A percentile compares a stretch with the other conserved stretches of the same genome.
These are phyloP conservation scores for Chloromyia formosa DNA, from an alignment of 2,888 invertebrate genomes.

Conservation along the genomic window DNA sequence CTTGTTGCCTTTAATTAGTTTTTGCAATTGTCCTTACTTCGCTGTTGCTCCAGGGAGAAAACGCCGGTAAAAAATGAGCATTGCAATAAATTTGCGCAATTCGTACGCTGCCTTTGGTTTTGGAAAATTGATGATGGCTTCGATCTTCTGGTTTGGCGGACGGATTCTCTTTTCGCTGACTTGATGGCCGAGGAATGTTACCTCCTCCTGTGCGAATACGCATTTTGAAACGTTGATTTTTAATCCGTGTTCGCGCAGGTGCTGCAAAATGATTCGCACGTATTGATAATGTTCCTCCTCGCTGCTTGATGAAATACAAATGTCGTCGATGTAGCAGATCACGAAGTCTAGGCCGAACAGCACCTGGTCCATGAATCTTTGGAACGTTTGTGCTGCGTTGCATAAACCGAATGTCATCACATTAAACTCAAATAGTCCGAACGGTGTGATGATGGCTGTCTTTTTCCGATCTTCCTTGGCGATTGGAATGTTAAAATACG, in stretches of 20 bases:
- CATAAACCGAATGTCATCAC: conserved; percentile 57
- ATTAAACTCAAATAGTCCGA: conserved; percentile 57
- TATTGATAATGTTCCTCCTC: conserved; percentile 51
- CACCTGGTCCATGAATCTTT: conserved; percentile 55
- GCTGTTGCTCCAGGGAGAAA: too few relatives aligned
- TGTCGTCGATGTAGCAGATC: conserved; percentile 54
- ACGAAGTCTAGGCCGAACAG: conserved; percentile 51
- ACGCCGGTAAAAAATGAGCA: too few relatives aligned
- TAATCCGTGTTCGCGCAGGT: conserved; percentile 48
- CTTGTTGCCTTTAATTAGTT: too few relatives aligned
- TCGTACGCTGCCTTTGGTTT: too few relatives aligned
- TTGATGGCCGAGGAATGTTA: too few relatives aligned
- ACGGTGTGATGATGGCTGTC: conserved; percentile 56
- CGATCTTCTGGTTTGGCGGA: too few relatives aligned
- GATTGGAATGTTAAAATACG: conserved; percentile 57
- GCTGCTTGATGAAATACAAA: conserved; percentile 52
- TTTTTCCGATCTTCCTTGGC: conserved; percentile 53
- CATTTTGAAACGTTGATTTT: too few relatives aligned
- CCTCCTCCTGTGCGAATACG: too few relatives aligned
- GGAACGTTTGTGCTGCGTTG: conserved; percentile 58
- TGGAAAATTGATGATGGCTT: too few relatives aligned
- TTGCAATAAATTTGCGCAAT: too few relatives aligned
- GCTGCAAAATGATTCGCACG: conserved; percentile 49
- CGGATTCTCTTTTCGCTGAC: too few relatives aligned
- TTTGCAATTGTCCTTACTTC: too few relatives aligned